Conservation (phyloP, 2,888 invertebrate species). For the Drosophila histrio region DNA sequence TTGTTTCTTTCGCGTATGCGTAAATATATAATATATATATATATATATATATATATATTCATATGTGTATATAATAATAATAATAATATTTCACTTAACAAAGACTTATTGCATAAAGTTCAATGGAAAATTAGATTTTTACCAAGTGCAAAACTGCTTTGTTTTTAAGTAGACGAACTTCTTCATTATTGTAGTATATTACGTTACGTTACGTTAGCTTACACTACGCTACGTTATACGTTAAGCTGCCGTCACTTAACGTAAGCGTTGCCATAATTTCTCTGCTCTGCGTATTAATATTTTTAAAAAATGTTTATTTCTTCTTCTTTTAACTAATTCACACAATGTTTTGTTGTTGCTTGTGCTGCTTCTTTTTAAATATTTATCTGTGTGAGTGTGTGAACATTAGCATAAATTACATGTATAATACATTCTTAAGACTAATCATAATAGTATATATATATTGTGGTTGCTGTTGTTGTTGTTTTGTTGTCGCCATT, state of each 20-base stretch:
- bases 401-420: constrained; percentile 66
- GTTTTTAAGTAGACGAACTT: constrained; percentile 38
- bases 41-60: constrained; percentile 19
- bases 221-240: constrained; percentile 2
- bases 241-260: neutral
- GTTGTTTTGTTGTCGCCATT: constrained; percentile 1
- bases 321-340: constrained; percentile 28
- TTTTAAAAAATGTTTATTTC: constrained; percentile 7
- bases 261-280: constrained; percentile 25
- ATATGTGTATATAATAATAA: constrained; percentile 18
- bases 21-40: constrained; percentile 17
- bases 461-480: constrained; percentile 26
- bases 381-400: constrained; percentile 23
- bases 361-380: constrained; percentile 48
- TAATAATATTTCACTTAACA: constrained; percentile 55
- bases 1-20: constrained; percentile 17
- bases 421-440: constrained; percentile 64
- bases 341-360: constrained; percentile 43
- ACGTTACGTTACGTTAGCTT: constrained; percentile 10
- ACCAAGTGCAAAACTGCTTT: constrained; percentile 28
- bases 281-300: neutral
- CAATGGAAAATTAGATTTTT: constrained; percentile 69
- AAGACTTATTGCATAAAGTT: constrained; percentile 62
- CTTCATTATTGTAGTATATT: constrained; percentile 7
- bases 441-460: constrained; percentile 37